A percentile compares a stretch with the other conserved stretches of the same genome.
phyloP scores from a whole-genome alignment of 2,888 invertebrate species.

The Eupeodes luniger region DNA sequence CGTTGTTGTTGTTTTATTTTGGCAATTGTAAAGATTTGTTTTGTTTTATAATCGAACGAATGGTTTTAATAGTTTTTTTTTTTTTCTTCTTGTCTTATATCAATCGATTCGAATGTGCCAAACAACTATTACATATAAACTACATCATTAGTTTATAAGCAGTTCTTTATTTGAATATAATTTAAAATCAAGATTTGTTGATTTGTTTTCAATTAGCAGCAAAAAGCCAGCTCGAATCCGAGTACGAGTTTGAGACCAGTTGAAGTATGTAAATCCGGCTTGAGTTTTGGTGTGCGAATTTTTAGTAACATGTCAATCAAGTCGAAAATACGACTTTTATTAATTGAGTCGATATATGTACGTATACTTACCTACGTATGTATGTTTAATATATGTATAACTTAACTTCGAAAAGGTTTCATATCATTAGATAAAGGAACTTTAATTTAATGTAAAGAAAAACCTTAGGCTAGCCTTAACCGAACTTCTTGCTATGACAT shows the following conservation, averaged over 20 bases:
- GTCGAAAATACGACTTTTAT: conserved; percentile 1
- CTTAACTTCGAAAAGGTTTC: too few relatives aligned
- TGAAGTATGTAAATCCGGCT: conserved; percentile 42
- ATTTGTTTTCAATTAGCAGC: conserved; percentile 36
- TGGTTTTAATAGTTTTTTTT: background rate
- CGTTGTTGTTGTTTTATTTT: conserved; percentile 4
- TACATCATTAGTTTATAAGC: conserved; percentile 12
- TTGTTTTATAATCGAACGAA: conserved; percentile 15
- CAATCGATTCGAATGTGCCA: conserved; percentile 12
- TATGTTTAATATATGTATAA: too few relatives aligned
- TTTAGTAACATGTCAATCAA: conserved; percentile 28
- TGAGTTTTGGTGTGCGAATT: conserved; percentile 35
- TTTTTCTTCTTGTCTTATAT: conserved; percentile 3
- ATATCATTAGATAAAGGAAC: too few relatives aligned
- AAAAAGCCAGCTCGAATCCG: too few relatives aligned
- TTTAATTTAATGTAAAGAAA: too few relatives aligned
- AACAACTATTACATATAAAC: conserved; percentile 39
- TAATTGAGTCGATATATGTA: background rate
- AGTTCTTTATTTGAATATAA: conserved; percentile 16
- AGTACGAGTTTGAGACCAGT: background rate
- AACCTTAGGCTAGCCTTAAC: too few relatives aligned
- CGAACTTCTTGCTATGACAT: too few relatives aligned
- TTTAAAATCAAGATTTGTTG: conserved; percentile 46
- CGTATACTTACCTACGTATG: background rate
- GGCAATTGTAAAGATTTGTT: conserved; percentile 40